Evolutionary conservation across 2,888 invertebrate species (phyloP).

Genomic region (Melanargia galathea): DNA sequence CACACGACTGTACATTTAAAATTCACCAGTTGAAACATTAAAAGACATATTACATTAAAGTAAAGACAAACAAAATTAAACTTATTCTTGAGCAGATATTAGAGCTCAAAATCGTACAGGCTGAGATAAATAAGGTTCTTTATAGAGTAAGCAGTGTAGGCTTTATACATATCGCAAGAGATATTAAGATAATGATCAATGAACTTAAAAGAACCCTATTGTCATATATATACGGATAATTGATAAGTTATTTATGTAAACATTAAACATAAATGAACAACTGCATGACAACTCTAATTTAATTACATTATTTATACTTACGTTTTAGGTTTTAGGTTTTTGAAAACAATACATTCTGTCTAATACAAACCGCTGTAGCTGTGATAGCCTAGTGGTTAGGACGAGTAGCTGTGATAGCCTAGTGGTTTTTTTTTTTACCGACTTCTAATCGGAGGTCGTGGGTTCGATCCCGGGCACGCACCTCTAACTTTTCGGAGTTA

Average conservation of each 20-base stretch:
- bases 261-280: too few relatives aligned
- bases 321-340: too few relatives aligned
- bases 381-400: too few relatives aligned
- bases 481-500: too few relatives aligned
- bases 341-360: too few relatives aligned
- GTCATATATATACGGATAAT: background rate
- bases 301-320: too few relatives aligned
- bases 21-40: background rate
- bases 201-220: background rate
- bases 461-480: too few relatives aligned
- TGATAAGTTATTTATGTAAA: background rate
- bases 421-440: too few relatives aligned
- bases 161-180: conserved; percentile 9
- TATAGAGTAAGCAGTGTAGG: background rate
- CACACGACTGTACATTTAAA: conserved; percentile 17
- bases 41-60: background rate
- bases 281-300: too few relatives aligned
- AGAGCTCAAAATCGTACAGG: background rate
- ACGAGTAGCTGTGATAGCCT: too few relatives aligned
- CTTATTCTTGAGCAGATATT: background rate
- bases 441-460: too few relatives aligned
- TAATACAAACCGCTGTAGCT: too few relatives aligned
- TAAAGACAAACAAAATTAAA: background rate
- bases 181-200: conserved; percentile 6
- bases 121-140: background rate